Evolutionary conservation across 2,113 vertebrate genomes (phyloP), one percentile per base, ranked within the genome.

Genomic region (Hystrix brachyura): DNA sequence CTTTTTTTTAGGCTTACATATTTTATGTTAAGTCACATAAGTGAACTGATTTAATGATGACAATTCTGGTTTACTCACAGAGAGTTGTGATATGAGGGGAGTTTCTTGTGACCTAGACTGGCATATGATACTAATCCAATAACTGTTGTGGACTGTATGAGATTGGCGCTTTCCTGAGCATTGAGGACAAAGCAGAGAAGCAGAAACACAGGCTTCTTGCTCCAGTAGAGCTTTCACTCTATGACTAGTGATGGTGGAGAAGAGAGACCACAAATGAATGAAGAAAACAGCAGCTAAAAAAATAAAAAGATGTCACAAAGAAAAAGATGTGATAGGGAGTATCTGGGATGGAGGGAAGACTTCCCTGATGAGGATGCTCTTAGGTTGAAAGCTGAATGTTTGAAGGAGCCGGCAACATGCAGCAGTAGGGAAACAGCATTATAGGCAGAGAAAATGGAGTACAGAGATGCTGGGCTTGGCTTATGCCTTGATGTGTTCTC

Each of bases 41-140:
- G 8, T 60, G 18, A 76, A 11, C 9, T 81, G 48, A 32, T 78
- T 91, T 72, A 85, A 64, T 71, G 78, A 83, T 79, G 25, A 46
- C 62, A 81, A 84, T 84, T 96, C 46, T 86, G 48, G 51, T 59
- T 83, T 82, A 59, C 48, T 82, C 29, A 69, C 76, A 69, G 34
- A 32, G 57, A 92, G 13, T 88, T 81, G 59, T 57, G 83, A n/a
- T 62, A 34, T 34, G 64, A 38, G 13, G 76, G 29, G 46, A 82
- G 21, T 46, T 96, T 59, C 78, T 51, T 25, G 17, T 82, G 59
- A 25, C 5, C 5, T 34, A 62, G 32, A 57, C 0, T n/a, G 21
- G 15, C 18, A 53, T 48, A 48, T 82, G 5, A 62, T 60, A 76
- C 67, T 79, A 34, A 92, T 23, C 4, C 25, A 97, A 64, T 3